These are phyloP conservation scores for Coracias cyanogaster DNA, from an alignment of 2,797 vertebrate genomes.

Conservation along the genomic window DNA sequence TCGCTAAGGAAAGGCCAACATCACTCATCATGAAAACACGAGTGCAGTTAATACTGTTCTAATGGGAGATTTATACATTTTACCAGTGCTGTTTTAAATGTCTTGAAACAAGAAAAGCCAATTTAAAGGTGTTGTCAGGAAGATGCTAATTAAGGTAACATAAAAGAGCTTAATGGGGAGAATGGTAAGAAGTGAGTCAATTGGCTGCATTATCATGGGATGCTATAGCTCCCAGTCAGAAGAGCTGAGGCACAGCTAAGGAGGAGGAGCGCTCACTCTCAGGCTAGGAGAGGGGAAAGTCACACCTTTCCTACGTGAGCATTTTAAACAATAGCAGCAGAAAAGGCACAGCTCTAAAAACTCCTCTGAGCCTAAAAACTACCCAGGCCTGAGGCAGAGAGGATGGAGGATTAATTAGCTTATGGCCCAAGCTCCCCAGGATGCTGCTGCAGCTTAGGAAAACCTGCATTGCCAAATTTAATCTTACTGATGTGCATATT, in stretches of 20 bases:
- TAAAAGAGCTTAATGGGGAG: background rate
- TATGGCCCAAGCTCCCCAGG: background rate
- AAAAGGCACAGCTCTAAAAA: background rate
- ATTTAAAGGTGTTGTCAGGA: background rate
- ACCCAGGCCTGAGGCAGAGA: background rate
- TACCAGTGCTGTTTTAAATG: background rate
- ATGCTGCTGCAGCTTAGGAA: slow-evolving; percentile 7
- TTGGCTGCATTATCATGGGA: background rate
- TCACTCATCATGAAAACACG: background rate
- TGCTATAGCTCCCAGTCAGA: background rate
- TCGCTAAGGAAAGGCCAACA: background rate
- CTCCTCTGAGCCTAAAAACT: background rate
- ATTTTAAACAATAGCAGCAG: background rate
- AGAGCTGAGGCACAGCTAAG: background rate
- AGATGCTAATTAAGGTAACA: slow-evolving; percentile 11
- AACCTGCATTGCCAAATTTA: slow-evolving; percentile 1
- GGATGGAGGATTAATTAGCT: slow-evolving; percentile 16
- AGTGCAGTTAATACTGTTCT: background rate
- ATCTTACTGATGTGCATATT: background rate
- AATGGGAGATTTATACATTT: background rate
- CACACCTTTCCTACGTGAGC: background rate
- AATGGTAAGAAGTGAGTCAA: background rate
- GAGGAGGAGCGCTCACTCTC: background rate
- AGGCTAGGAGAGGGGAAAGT: background rate
- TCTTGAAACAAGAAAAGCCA: background rate